Base-by-base conservation (phyloP, 2,113 vertebrate species). In the Proteles cristata region DNA sequence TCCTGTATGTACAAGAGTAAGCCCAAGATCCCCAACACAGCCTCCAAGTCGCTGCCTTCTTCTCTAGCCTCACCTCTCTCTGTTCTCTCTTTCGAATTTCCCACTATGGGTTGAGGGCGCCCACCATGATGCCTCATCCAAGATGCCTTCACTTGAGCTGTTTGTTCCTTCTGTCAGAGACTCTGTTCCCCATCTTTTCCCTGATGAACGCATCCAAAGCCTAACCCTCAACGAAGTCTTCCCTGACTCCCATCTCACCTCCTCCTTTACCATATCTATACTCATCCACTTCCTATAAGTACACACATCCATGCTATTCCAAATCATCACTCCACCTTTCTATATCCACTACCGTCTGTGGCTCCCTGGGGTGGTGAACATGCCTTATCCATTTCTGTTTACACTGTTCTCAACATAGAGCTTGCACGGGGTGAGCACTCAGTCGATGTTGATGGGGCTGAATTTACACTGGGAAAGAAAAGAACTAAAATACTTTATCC, bases 251-350 rank as follows among this genome's bases (percentile, higher is more conserved):
- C 12, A 35, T 1, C 23, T 81, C 63, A 48, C 79, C 7, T n/a
- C 39, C 48, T 16, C 35, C 16, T 79, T 48, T 74, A 25, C 10
- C 45, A 21, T 26, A 73, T 74, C 82, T 82, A 7, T 5, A 39
- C 35, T 45, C 28, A 28, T 39, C 45, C 10, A 28, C 31, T 35
- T 53, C 71, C 45, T 48, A 0, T 11, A 8, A 10, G 48, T 50
- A 53, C 0, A 0, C 0, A 0, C 25, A 71, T 25, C 69, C 58
- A 68, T 26, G 35, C 4, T 1, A 26, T 58, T 66, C 50, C 58
- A 39, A 82, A 39, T 6, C 65, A 74, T 43, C 26, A 11, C 28
- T 15, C 43, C n/a, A 19, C 48, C 19, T 80, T 1, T 80, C 71
- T 53, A 2, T 21, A 26, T 21, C 48, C 73, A n/a, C 48, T 73